Conservation (phyloP, 2,797 vertebrate genomes). For the Brachymystax lenok region DNA sequence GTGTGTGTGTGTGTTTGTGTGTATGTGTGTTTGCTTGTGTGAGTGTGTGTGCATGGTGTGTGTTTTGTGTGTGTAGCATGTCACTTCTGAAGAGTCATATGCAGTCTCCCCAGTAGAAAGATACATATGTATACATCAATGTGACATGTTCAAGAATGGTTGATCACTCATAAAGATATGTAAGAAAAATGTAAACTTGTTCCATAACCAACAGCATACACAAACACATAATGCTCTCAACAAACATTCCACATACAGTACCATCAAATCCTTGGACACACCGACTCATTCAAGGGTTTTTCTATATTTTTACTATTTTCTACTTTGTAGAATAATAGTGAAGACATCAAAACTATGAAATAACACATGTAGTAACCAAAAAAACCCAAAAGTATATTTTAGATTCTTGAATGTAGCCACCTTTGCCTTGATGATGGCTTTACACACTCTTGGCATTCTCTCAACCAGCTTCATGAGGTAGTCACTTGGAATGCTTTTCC, state of each 20-base stretch:
- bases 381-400: no score
- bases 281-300: no score
- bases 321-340: no score
- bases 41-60: background rate
- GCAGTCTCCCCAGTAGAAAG: conserved; percentile 30
- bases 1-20: background rate
- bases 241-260: conserved; percentile 14
- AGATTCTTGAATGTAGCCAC: no score
- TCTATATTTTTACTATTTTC: no score
- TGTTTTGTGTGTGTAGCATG: conserved; percentile 3
- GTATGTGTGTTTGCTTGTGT: background rate
- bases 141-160: conserved; percentile 5
- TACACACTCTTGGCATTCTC: no score
- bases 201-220: conserved; percentile 20
- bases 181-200: conserved; percentile 10
- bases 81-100: background rate
- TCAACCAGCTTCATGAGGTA: no score
- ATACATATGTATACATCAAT: conserved; percentile 1
- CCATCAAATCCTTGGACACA: no score
- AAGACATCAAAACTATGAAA: no score
- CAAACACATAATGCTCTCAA: conserved; percentile 19
- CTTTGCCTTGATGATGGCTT: no score
- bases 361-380: no score
- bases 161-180: conserved; percentile 17
- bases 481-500: no score